Percentiles rank a stretch among this genome's conserved stretches.
Evolutionary conservation across 2,888 invertebrate genomes (phyloP).

Genomic region (Plagiodera versicolora): DNA sequence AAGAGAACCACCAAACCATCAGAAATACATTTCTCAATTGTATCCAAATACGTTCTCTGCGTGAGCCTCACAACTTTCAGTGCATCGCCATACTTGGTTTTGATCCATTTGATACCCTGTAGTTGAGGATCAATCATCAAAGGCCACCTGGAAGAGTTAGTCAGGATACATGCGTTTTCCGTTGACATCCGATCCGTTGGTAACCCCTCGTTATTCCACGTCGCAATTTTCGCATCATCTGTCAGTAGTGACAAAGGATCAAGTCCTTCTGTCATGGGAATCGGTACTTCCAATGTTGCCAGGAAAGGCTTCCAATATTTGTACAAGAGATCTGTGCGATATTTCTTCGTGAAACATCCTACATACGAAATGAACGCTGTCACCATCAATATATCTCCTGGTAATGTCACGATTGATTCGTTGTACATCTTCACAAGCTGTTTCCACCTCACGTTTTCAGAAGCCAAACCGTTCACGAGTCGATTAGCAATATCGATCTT

Average conservation of each 20-base stretch:
- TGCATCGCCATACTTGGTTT: constrained; percentile 75
- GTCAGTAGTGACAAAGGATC: constrained; percentile 86
- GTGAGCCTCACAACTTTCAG: constrained; percentile 79
- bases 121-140: constrained; percentile 91
- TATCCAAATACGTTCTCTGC: constrained; percentile 80
- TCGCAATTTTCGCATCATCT: constrained; percentile 89
- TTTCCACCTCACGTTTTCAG: constrained; percentile 86
- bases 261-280: constrained; percentile 76
- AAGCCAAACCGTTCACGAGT: constrained; percentile 88
- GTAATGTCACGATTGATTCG: constrained; percentile 73
- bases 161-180: constrained; percentile 91
- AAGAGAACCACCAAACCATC: constrained; percentile 78
- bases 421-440: constrained; percentile 64
- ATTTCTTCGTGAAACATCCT: constrained; percentile 87
- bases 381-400: constrained; percentile 86
- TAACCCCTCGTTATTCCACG: constrained; percentile 93
- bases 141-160: constrained; percentile 89
- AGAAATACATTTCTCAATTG: constrained; percentile 67
- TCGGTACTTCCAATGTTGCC: constrained; percentile 66
- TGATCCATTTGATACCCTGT: constrained; percentile 93
- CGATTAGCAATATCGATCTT: constrained; percentile 92
- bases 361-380: constrained; percentile 95
- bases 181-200: constrained; percentile 93
- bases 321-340: constrained; percentile 76
- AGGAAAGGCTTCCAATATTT: constrained; percentile 82